phyloP scores from a whole-genome alignment of 2,113 vertebrate genomes.

The Gila orcuttii region DNA sequence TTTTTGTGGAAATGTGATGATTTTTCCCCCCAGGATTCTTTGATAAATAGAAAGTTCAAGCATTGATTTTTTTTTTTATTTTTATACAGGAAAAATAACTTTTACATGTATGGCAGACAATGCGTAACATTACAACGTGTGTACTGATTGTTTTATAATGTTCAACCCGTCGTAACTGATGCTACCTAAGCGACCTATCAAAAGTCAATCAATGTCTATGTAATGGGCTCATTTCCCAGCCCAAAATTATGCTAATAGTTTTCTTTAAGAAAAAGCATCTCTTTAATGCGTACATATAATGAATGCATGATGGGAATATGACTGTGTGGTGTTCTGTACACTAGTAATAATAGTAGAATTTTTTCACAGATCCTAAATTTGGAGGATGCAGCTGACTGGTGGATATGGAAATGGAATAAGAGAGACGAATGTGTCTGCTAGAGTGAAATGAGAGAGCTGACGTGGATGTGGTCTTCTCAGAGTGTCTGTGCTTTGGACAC shows the following conservation, averaged over 20 bases:
- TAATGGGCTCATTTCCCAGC: neutral
- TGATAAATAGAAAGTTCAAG: neutral
- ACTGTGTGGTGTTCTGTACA: neutral
- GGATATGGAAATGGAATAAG: neutral
- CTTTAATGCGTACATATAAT: neutral
- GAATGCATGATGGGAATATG: neutral
- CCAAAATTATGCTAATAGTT: neutral
- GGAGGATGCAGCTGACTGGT: neutral
- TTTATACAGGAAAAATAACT: no score
- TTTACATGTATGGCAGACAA: no score
- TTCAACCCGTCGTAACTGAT: neutral
- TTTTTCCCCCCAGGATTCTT: neutral
- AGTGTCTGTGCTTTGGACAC: neutral
- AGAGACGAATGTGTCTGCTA: neutral
- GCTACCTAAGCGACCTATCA: neutral
- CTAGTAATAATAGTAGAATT: neutral
- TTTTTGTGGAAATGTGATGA: no score
- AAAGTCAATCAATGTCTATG: neutral
- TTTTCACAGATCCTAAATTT: slow-evolving; percentile 6
- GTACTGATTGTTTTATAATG: neutral
- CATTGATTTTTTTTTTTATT: no score
- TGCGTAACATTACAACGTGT: neutral
- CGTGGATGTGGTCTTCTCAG: slow-evolving; percentile 6
- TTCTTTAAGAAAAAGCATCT: neutral
- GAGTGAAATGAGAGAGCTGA: neutral